Evolutionary conservation across 2,113 vertebrate species (phyloP), one percentile per base, ranked within the genome.

Genomic region (Zootoca vivipara): DNA sequence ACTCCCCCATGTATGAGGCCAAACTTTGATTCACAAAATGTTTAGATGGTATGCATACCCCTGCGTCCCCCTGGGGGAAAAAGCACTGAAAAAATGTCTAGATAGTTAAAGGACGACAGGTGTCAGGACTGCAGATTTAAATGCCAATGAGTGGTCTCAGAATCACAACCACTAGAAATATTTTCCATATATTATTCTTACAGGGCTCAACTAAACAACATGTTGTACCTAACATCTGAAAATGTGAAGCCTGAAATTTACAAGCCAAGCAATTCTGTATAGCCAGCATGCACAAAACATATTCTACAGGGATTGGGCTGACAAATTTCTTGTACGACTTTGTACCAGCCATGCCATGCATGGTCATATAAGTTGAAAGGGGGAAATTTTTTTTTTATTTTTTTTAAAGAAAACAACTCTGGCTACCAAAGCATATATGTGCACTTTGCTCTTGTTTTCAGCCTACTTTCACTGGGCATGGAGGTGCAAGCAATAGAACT

Each of bases 151-250:
- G 1, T 2, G 15, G 15, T 56, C 92, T 91, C 38, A 87, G 2
- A 87, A 79, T 8, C 10, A 85, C 93, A 88, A 7, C 35, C 73
- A 90, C 82, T 1, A 30, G 79, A 85, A 2, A 87, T 5, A 20
- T 70, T 88, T 75, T 75, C 35, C 22, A 40, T 26, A 40, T 40
- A 75, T 22, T 12, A 75, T 75, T 75, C 1, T 7, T 90, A 56
- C 16, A 56, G 4, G 52, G 72, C 30, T 74, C 42, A 70, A 52
- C 46, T 46, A n/a, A 87, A 40, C n/a, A 78, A 91, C 67, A 40
- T 65, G 91, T 64, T 2, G 82, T 46, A 30, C 13, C 42, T 15
- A 67, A 78, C n/a, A n/a, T n/a, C n/a, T n/a, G n/a, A n/a, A n/a
- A n/a, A n/a, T n/a, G n/a, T n/a, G n/a, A n/a, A 62, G 22, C 52